Base-by-base conservation (phyloP, 1,140 invertebrate species). In the Saccostrea echinata region DNA sequence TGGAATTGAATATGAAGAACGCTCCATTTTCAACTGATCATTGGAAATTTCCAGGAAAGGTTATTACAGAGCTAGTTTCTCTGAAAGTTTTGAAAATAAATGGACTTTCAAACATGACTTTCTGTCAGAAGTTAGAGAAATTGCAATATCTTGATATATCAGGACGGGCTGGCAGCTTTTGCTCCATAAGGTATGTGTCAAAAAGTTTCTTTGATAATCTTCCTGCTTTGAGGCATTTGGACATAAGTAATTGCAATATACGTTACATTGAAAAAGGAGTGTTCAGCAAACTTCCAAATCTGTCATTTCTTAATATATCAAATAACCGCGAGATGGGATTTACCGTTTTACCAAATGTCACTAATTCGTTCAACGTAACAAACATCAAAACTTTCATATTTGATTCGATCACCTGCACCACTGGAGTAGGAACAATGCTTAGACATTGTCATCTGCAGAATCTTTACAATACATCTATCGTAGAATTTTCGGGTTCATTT, bases 361-460 rank as follows among this genome's bases (percentile, higher is more conserved):
- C 55, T 18, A 4, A 61, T 8, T 21, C 18, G 3, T 61, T 61
- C 4, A 4, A 61, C 8, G 6, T 16, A 6, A 61, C 55, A n/a
- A 61, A 61, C 18, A 61, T 61, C n/a, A 61, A 61, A 61, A 61
- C 55, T n/a, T 61, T 61, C n/a, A 61, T 21, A 61, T 61, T 61
- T n/a, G 55, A 61, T n/a, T 61, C n/a, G 16, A 61, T 61, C 6
- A 61, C 55, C 16, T 61, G 55, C 55, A 61, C 6, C 18, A 61
- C 55, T 18, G 55, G 55, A 21, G 55, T 61, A 8, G 55, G 55
- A 61, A 61, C 55, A 21, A 61, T 61, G 18, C 16, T 61, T 4
- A 61, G 55, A n/a, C 55, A 61, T 21, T 61, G n/a, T 16, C 55
- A 61, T n/a, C 18, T 61, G 16, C 55, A n/a, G n/a, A 61, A 61